Evolutionary conservation across 2,888 invertebrate species (phyloP), one percentile per base, ranked within the genome.

Genomic region (Aporophyla lueneburgensis): DNA sequence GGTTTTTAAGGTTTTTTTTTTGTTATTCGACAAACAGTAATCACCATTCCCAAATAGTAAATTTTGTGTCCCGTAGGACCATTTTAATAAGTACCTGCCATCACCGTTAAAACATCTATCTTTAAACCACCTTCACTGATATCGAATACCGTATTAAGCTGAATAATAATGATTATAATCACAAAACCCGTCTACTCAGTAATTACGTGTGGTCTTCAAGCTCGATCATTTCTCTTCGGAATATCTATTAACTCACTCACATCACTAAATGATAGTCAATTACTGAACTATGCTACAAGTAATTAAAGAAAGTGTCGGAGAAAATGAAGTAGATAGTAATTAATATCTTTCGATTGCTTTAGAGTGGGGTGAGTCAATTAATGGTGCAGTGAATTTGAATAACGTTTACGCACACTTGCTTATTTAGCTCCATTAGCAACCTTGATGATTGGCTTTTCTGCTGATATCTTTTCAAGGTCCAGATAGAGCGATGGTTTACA

Each of bases 231-330:
- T 78, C 84, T 86, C 82, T 89, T 89, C 82, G 73, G 80, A 88
- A 87, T 88, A 86, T 91, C 88, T 90, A 92, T 91, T 92, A 89
- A 75, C 80, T 73, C 66, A 76, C 79, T 83, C 76, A 72, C 81
- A 61, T 74, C 63, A 78, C 83, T 81, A 84, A 75, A 75, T 78
- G 74, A 82, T 68, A 58, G 68, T 80, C 77, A 75, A 86, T 87
- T 84, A 81, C 66, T 63, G 79, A 62, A 74, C 82, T 78, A 49
- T 63, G 71, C 70, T 70, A 12, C 61, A 71, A 71, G 72, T 84
- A 76, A 82, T 85, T 83, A 78, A 78, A 74, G 69, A 80, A 67
- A 71, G 84, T 84, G 81, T 74, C 62, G 19, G 63, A 71, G 72
- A 67, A 70, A 72, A 76, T 72, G 62, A 67, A 56, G 54, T 61